Evolutionary conservation across 2,888 invertebrate species (phyloP).

Genomic region (Disparrhopalites patrizii): DNA sequence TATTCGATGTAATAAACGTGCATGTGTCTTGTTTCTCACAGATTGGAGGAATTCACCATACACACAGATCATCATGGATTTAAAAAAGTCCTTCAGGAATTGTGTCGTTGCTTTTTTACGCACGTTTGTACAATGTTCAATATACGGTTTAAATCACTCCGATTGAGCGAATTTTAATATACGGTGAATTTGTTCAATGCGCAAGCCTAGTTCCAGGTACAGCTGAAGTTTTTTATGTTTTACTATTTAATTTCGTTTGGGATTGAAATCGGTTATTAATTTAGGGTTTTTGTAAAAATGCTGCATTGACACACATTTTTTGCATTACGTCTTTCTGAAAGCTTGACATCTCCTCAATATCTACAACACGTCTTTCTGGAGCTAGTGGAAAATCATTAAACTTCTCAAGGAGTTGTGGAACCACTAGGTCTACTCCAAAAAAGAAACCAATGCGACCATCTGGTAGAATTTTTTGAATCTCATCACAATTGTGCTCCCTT

Average conservation of each 20-base stretch:
- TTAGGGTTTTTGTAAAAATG: slow-evolving; percentile 28
- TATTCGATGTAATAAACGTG: neutral
- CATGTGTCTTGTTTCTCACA: neutral
- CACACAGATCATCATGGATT: slow-evolving; percentile 49
- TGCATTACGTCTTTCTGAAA: neutral
- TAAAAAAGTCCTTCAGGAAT: slow-evolving; percentile 50
- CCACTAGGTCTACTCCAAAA: slow-evolving; percentile 53
- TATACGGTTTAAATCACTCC: slow-evolving; percentile 47
- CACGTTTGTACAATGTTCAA: slow-evolving; percentile 46
- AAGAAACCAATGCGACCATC: slow-evolving; percentile 50
- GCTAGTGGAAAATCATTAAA: slow-evolving; percentile 50
- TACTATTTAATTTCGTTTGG: slow-evolving; percentile 45
- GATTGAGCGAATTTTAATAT: slow-evolving; percentile 43
- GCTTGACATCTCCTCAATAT: slow-evolving; percentile 3
- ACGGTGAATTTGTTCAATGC: slow-evolving; percentile 46
- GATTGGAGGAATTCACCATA: slow-evolving; percentile 50
- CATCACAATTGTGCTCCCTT: too few species aligned
- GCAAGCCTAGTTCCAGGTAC: slow-evolving; percentile 41
- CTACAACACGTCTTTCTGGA: slow-evolving; percentile 21
- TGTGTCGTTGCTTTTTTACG: slow-evolving; percentile 46
- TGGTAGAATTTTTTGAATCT: too few species aligned
- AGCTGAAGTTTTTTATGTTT: slow-evolving; percentile 45
- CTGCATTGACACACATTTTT: neutral
- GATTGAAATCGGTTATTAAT: slow-evolving; percentile 42
- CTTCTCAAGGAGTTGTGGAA: slow-evolving; percentile 51